Evolutionary conservation across 2,113 vertebrate genomes (phyloP).

Genomic region (Muntiacus reevesi): DNA sequence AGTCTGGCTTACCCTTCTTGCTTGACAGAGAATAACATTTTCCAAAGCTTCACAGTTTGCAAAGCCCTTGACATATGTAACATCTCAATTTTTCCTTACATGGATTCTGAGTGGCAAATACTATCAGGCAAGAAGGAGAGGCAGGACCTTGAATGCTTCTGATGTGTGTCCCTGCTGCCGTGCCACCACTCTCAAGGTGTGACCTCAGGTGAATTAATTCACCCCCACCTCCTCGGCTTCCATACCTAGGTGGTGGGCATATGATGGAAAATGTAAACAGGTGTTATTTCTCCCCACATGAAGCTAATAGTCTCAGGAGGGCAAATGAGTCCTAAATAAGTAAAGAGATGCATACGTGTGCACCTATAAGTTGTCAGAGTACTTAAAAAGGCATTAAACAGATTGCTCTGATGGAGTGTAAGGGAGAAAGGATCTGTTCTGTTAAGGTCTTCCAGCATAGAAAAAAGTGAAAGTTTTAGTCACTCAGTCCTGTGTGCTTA

Average conservation of each 20-base stretch:
- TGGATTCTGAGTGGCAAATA: neutral
- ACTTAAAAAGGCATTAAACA: neutral
- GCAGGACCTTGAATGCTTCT: neutral
- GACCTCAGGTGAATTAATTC: neutral
- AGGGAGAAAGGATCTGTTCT: neutral
- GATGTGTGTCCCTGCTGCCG: too few relatives aligned
- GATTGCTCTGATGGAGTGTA: neutral
- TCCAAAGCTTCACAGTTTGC: neutral
- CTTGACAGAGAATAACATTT: neutral
- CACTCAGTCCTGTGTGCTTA: neutral
- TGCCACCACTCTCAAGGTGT: neutral
- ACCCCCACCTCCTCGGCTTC: neutral
- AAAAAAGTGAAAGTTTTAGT: neutral
- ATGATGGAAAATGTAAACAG: neutral
- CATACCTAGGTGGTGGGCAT: fast-evolving
- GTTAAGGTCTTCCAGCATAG: neutral
- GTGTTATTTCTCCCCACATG: neutral
- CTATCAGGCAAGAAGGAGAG: neutral
- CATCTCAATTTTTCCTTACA: neutral
- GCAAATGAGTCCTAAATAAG: neutral
- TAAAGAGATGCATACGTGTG: neutral
- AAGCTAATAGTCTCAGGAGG: neutral
- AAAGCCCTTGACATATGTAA: neutral
- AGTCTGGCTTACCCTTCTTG: neutral
- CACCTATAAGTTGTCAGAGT: neutral